phyloP scores from a whole-genome alignment of 2,797 vertebrate species.

The Ctenopoma kingsleyae region DNA sequence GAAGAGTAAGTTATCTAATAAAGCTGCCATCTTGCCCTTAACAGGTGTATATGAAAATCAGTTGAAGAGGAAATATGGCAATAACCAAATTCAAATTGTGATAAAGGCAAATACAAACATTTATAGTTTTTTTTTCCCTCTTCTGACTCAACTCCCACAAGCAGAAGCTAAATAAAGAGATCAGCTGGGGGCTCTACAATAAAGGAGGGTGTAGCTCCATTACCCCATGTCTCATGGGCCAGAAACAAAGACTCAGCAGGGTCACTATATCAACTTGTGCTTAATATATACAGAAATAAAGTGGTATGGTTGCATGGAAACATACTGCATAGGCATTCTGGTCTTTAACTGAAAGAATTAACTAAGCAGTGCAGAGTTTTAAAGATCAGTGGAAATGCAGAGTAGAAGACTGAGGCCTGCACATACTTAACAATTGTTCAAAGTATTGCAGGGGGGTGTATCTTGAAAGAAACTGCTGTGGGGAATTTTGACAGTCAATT shows the following conservation, averaged over 20 bases:
- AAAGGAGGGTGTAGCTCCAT: constrained; percentile 56
- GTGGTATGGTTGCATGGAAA: constrained; percentile 1
- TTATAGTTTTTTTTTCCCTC: constrained; percentile 12
- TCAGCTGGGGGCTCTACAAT: constrained; percentile 49
- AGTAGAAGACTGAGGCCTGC: too few species aligned
- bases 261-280: constrained; percentile 44
- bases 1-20: constrained; percentile 56
- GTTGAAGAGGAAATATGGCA: constrained; percentile 20
- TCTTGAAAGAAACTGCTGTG: background rate
- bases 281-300: constrained; percentile 37
- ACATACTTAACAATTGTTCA: background rate
- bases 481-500: background rate
- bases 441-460: too few species aligned
- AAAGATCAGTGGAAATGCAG: too few species aligned
- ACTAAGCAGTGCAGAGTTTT: background rate
- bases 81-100: constrained; percentile 24
- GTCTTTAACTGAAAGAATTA: background rate
- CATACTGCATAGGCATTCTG: background rate
- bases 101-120: constrained; percentile 32
- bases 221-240: constrained; percentile 34
- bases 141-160: constrained; percentile 4
- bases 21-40: background rate
- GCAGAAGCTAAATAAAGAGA: constrained; percentile 51
- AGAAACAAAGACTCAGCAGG: constrained; percentile 75
- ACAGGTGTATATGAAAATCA: constrained; percentile 3